Percentiles rank a stretch among this genome's conserved stretches.
Evolutionary conservation across 2,113 vertebrate genomes (phyloP).

Genomic region (Toxotes jaculatrix): DNA sequence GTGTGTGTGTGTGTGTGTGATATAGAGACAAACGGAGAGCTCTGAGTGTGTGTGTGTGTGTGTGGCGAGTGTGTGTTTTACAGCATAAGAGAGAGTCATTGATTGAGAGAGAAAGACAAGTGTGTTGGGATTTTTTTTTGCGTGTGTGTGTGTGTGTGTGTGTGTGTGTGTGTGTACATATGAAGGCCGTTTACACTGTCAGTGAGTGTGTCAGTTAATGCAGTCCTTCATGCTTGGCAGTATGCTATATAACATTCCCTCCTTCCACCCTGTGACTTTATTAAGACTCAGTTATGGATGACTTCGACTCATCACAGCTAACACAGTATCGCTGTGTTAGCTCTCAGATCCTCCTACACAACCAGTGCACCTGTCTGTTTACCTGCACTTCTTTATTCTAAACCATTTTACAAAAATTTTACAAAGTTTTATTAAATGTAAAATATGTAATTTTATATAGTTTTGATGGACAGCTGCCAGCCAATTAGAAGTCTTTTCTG

Average conservation of each 20-base stretch:
- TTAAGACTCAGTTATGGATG: constrained; percentile 58
- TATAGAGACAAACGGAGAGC: constrained; percentile 24
- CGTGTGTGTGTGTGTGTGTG: constrained; percentile 4
- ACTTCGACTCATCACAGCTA: constrained; percentile 15
- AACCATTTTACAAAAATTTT: neutral
- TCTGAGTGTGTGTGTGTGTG: constrained; percentile 22
- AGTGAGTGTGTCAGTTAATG: constrained; percentile 57
- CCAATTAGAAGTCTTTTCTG: neutral
- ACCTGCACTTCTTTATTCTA: neutral
- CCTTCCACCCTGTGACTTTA: constrained; percentile 57
- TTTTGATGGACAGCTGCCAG: neutral
- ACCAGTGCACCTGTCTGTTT: too few species aligned
- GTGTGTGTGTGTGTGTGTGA: constrained; percentile 10
- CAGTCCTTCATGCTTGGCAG: constrained; percentile 72
- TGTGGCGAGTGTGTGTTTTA: constrained; percentile 26
- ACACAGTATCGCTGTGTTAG: constrained; percentile 13
- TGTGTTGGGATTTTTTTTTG: constrained; percentile 9
- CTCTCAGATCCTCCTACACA: neutral
- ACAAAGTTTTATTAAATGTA: neutral
- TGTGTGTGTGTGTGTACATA: constrained; percentile 7
- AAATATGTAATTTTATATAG: neutral
- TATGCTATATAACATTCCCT: constrained; percentile 61
- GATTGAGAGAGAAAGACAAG: constrained; percentile 28
- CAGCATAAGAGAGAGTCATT: constrained; percentile 10
- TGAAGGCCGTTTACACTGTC: constrained; percentile 53